Evolutionary conservation across 1,140 invertebrate species (phyloP), one percentile per base, ranked within the genome.

Genomic region (Cyphomyrmex costatus): DNA sequence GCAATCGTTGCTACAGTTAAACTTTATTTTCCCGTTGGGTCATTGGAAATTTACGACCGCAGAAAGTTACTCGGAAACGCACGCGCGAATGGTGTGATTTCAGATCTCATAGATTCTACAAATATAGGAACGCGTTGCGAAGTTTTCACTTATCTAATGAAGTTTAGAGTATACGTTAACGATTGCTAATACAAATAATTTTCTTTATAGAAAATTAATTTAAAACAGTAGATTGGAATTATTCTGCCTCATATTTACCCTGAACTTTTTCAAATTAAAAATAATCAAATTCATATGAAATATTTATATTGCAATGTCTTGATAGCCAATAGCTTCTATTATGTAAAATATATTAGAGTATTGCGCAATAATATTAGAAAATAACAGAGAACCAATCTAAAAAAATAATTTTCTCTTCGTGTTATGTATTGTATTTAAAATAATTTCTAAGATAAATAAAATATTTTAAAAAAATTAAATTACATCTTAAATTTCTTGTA

Each of bases 11-110:
- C 76, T 51, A 30, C 63, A 36, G 51, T 58, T 82, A 82, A 82
- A 82, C 78, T 82, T 82, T 71, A 82, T 71, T 82, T 82, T 68
- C 78, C 78, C 78, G 65, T 71, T 71, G 78, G 79, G 24, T 58
- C 68, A 82, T 82, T 82, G 79, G 27, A 71, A 82, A 82, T 73
- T 73, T 82, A 82, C 36, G 42, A 70, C 27, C 19, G 46, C 36
- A 4, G 65, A 16, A 80, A 82, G 66, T 82, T 82, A 58, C 66
- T 58, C 6, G 36, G 36, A 16, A 73, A 73, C 16, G 33, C 46
- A 65, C 46, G 3, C 46, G 56, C 74, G 51, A 71, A 80, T 21
- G 33, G 49, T 53, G 66, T 73, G 53, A 71, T 71, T 71, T 82
- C 53, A 24, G 12, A 61, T 58, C 51, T 71, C 66, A 30, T 24